phyloP scores from a whole-genome alignment of 1,140 invertebrate species.

The Formica selysi region DNA sequence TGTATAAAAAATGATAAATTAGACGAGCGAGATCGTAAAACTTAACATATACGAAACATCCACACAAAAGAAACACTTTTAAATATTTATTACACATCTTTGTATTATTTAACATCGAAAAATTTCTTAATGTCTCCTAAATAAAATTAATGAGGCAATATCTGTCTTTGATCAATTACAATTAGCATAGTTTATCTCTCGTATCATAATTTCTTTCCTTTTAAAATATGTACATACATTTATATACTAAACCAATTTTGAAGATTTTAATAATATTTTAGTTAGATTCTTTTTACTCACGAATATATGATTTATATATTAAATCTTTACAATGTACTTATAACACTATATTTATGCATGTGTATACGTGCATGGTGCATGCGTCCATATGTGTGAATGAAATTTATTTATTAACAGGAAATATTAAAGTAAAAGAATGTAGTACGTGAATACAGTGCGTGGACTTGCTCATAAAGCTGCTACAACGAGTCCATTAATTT shows the following conservation, averaged over 20 bases:
- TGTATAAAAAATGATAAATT: background rate
- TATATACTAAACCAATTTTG: background rate
- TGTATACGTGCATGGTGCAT: background rate
- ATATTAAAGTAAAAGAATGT: background rate
- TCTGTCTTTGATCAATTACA: background rate
- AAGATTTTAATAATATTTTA: background rate
- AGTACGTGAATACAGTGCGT: background rate
- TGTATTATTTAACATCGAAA: background rate
- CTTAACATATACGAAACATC: background rate
- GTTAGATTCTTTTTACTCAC: background rate
- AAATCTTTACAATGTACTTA: too few relatives aligned
- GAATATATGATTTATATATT: too few relatives aligned
- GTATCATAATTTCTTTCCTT: background rate
- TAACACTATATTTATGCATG: too few relatives aligned
- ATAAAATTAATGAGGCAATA: background rate
- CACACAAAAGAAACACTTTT: background rate
- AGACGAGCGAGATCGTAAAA: background rate
- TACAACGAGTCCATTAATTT: constrained; percentile 12
- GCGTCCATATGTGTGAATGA: background rate
- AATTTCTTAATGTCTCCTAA: background rate
- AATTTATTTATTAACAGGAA: background rate
- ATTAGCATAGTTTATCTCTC: background rate
- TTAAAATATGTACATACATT: background rate
- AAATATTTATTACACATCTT: background rate
- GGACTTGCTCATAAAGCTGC: background rate